These are phyloP conservation scores for Julus scandinavius DNA, from an alignment of 2,888 invertebrate species.

Conservation along the genomic window DNA sequence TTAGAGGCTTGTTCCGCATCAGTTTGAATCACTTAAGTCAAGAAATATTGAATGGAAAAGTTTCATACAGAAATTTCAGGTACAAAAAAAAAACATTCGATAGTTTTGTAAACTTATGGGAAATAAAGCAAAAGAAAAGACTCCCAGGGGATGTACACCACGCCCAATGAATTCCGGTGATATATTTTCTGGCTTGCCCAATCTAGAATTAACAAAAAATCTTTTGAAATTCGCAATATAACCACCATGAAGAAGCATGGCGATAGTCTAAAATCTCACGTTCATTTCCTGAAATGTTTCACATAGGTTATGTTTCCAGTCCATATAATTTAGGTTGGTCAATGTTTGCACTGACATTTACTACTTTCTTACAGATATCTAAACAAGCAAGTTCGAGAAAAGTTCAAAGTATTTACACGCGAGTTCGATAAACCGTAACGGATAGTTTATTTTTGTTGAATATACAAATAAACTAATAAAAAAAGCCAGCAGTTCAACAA, in stretches of 20 bases:
- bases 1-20: too few relatives aligned
- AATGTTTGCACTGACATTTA: conserved; percentile 3
- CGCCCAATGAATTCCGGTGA: not conserved
- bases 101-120: not conserved
- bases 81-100: not conserved
- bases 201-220: not conserved
- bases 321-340: not conserved
- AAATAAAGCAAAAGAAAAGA: not conserved
- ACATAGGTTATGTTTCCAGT: not conserved
- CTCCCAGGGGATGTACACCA: not conserved
- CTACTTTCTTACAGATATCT: not conserved
- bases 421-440: conserved; percentile 49
- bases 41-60: not conserved
- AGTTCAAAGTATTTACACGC: conserved; percentile 40
- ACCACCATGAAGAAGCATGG: not conserved
- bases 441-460: conserved; percentile 6
- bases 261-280: not conserved
- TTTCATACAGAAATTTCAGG: not conserved
- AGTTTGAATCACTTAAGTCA: too few relatives aligned
- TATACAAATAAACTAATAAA: conserved; percentile 19
- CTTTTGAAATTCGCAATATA: not conserved
- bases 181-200: not conserved
- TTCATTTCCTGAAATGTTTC: conserved; percentile 15
- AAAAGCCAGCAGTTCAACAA: conserved; percentile 28
- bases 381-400: not conserved